Evolutionary conservation across 2,888 invertebrate species (phyloP).

Genomic region (Ernsta delagoae): DNA sequence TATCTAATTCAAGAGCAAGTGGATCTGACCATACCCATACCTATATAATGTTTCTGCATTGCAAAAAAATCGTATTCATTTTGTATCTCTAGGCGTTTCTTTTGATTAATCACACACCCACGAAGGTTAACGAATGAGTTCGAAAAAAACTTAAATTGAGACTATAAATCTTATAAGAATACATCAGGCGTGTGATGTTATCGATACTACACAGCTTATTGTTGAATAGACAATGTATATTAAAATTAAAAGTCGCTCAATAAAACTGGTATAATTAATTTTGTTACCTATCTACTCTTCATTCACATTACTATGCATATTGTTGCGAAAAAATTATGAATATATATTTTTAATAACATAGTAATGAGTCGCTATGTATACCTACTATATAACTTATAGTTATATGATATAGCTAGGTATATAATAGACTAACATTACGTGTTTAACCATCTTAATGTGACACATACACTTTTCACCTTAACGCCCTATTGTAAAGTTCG

Average conservation of each 20-base stretch:
- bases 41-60: background rate
- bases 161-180: conserved; percentile 55
- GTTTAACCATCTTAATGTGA: no score
- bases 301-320: no score
- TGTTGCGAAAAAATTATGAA: no score
- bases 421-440: no score
- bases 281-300: no score
- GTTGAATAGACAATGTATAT: conserved; percentile 15
- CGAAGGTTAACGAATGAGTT: conserved; percentile 47
- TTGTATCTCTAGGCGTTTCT: conserved; percentile 37
- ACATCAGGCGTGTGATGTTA: conserved; percentile 12
- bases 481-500: no score
- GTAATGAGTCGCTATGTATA: no score
- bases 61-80: conserved; percentile 30
- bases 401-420: no score
- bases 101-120: conserved; percentile 53
- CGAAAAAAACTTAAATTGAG: conserved; percentile 51
- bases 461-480: no score
- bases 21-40: conserved; percentile 7
- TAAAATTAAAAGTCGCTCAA: conserved; percentile 32
- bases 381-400: no score
- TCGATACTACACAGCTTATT: conserved; percentile 1
- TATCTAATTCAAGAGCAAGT: conserved; percentile 9
- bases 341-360: no score
- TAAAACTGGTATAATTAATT: conserved; percentile 44